These are phyloP conservation scores for Poecilia picta DNA, from an alignment of 2,797 vertebrate genomes.

Conservation along the genomic window DNA sequence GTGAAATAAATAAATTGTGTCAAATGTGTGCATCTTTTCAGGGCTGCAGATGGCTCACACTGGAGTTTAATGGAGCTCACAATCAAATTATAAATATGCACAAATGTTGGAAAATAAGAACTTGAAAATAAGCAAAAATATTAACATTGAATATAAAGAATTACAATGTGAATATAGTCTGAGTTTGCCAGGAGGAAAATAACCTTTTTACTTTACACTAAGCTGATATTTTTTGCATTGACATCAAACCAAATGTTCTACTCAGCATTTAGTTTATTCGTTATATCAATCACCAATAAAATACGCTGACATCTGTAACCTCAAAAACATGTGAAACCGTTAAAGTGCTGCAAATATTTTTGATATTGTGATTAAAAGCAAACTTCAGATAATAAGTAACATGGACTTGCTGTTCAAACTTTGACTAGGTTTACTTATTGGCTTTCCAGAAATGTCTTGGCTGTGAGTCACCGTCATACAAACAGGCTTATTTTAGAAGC, in stretches of 20 bases:
- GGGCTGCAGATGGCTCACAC: neutral
- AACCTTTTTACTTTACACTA: neutral
- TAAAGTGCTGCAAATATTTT: neutral
- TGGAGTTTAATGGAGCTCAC: neutral
- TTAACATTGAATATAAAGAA: neutral
- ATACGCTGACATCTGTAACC: neutral
- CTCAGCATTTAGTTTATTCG: neutral
- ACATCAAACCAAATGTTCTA: neutral
- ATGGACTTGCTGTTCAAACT: neutral
- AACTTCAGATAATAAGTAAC: neutral
- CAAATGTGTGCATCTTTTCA: neutral
- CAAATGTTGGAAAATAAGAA: neutral
- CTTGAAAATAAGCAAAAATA: neutral
- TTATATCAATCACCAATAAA: neutral
- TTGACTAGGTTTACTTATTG: neutral
- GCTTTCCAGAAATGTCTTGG: slow-evolving; percentile 18
- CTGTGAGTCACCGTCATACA: slow-evolving; percentile 33
- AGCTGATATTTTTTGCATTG: neutral
- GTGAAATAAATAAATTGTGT: too few relatives aligned
- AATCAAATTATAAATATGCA: neutral
- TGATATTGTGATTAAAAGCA: neutral
- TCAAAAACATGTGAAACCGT: neutral
- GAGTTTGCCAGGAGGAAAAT: neutral
- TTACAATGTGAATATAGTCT: neutral
- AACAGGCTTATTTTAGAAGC: slow-evolving; percentile 42